These are phyloP conservation scores for Leptinotarsa juncta DNA, from an alignment of 2,888 invertebrate species.

Conservation along the genomic window DNA sequence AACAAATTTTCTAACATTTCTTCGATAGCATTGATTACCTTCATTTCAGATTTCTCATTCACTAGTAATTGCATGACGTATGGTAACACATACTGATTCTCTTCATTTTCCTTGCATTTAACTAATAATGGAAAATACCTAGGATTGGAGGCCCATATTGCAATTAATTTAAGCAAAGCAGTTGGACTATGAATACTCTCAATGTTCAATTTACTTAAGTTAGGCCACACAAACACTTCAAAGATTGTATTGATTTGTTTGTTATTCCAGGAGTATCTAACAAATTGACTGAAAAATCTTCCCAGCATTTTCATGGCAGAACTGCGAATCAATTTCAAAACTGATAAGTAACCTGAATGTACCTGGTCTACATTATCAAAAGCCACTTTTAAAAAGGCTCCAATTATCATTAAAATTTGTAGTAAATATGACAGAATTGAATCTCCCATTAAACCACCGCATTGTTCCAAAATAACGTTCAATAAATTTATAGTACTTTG, in stretches of 20 bases:
- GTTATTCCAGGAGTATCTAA: conserved; percentile 78
- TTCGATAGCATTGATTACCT: conserved; percentile 77
- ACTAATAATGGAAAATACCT: conserved; percentile 80
- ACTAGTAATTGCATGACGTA: conserved; percentile 79
- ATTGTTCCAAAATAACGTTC: conserved; percentile 81
- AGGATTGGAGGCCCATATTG: conserved; percentile 84
- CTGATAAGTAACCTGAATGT: conserved; percentile 73
- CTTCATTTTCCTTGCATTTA: conserved; percentile 68
- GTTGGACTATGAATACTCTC: conserved; percentile 90
- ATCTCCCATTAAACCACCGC: conserved; percentile 81
- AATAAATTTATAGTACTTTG: conserved; percentile 82
- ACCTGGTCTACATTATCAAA: conserved; percentile 70
- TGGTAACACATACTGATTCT: conserved; percentile 71
- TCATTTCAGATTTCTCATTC: conserved; percentile 74
- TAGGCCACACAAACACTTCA: conserved; percentile 84
- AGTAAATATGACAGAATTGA: conserved; percentile 76
- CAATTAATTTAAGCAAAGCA: conserved; percentile 81
- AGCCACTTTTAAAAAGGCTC: conserved; percentile 74
- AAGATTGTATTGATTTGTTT: conserved; percentile 81
- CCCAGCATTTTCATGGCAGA: conserved; percentile 73
- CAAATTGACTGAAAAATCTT: conserved; percentile 84
- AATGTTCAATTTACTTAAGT: conserved; percentile 77
- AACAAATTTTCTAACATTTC: conserved; percentile 82
- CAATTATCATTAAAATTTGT: conserved; percentile 78
- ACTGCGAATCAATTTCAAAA: conserved; percentile 75